Base-by-base conservation (phyloP, 2,888 invertebrate genomes). In the Bhutanitis thaidina region DNA sequence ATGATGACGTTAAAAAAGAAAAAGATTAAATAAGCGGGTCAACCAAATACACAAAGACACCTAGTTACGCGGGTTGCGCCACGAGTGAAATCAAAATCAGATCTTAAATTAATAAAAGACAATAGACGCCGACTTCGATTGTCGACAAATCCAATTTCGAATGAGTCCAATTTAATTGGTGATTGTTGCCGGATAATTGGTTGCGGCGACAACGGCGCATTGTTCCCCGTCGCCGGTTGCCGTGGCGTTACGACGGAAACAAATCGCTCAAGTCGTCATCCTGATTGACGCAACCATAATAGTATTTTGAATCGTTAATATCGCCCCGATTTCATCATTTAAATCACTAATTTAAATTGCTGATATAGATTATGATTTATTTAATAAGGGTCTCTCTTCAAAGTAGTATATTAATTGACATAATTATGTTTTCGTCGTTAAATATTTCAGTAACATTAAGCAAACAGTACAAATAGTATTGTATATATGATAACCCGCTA, bases 181-280 rank as follows among this genome's bases (percentile, higher is more conserved):
- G 55, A 59, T 58, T 58, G 57, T 53, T 51, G 39, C 39, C 50
- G 59, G 59, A 49, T 56, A 57, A 64, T 62, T 64, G 60, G 59
- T 61, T 48, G 55, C 53, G 54, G 50, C 52, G 41, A 52, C 50
- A 45, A 45, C 45, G 38, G 44, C 10, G 45, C 38, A 51, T 51
- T 51, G 50, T 51, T 38, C 29, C 10, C 2, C 36, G 38, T 13
- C 36, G 46, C 38, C 34, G 34, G 32, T 47, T 10, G 47, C 39
- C 34, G 34, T 38, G 38, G 27, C 49, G 49, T 37, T 38, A 5
- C 30, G 37, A 40, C 50, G 50, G 50, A 45, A 51, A 44, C 45
- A 40, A 49, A 51, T 51, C 44, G 50, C 39, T 40, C 45, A 8
- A 32, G 27, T 43, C 44, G 38, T 38, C 34, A 34, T 15, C 30